phyloP scores from a whole-genome alignment of 2,888 invertebrate genomes.

The Andrena marginata region DNA sequence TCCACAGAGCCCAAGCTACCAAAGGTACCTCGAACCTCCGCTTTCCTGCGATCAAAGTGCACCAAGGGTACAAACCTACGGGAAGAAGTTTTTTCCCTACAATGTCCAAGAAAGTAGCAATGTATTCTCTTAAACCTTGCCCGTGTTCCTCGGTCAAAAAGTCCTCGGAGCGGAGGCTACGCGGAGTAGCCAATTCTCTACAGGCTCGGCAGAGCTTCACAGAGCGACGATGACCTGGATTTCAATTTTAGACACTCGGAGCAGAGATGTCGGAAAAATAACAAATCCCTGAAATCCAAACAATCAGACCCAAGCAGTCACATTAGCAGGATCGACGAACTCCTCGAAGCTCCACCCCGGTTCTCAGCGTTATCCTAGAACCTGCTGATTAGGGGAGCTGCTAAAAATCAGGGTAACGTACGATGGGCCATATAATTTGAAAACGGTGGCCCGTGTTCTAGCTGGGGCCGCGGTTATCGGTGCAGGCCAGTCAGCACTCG shows the following conservation, averaged over 20 bases:
- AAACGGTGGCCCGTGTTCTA: neutral
- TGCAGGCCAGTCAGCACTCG: constrained; percentile 34
- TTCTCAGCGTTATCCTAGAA: neutral
- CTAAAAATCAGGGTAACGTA: constrained; percentile 24
- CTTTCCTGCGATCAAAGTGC: no score
- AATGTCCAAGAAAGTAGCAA: neutral
- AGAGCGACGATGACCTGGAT: neutral
- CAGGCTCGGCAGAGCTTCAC: no score
- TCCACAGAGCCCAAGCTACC: neutral
- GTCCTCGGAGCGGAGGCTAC: neutral
- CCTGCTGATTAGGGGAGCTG: neutral
- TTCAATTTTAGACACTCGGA: neutral
- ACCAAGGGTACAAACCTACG: no score
- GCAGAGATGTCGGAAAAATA: no score
- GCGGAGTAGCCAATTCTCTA: neutral
- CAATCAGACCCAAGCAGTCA: no score
- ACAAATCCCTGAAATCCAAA: no score
- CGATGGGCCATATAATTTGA: neutral
- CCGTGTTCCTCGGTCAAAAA: neutral
- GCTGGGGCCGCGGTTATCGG: constrained; percentile 32
- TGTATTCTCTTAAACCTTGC: neutral
- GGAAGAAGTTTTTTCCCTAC: neutral
- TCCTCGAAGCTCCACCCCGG: no score
- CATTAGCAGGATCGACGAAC: no score
- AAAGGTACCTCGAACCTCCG: no score